Evolutionary conservation across 2,797 vertebrate genomes (phyloP).

Genomic region (Sebastes hubbsi): DNA sequence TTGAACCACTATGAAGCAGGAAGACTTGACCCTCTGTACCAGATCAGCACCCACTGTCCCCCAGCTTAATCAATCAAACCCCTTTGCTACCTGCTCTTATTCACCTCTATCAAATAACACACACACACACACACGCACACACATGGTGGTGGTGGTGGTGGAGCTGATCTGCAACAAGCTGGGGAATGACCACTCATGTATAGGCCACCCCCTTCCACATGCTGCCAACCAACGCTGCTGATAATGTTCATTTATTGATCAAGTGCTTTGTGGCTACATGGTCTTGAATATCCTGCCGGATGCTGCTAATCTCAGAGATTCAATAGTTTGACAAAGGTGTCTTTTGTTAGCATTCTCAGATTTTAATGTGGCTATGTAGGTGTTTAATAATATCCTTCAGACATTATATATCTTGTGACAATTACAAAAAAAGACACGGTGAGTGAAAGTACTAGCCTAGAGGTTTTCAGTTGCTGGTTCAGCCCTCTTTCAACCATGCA

Average conservation of each 20-base stretch:
- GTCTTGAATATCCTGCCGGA: conserved; percentile 6
- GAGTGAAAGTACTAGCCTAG: not conserved
- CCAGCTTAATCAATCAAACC: not conserved
- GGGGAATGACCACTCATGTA: conserved; percentile 24
- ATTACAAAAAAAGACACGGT: not conserved
- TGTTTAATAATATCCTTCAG: not conserved
- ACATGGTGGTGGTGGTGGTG: not conserved
- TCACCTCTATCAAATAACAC: not conserved
- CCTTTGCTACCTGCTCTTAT: not conserved
- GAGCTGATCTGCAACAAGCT: conserved; percentile 29
- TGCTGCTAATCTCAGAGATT: not conserved
- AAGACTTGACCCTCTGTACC: not conserved
- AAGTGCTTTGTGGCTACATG: not conserved
- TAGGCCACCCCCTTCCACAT: conserved; percentile 2
- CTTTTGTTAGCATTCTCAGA: not conserved
- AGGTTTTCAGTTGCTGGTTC: conserved; percentile 15
- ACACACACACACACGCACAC: not conserved
- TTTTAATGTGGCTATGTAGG: not conserved
- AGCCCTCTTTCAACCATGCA: not conserved
- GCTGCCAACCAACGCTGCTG: not conserved
- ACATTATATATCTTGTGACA: not conserved
- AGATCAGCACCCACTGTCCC: not conserved
- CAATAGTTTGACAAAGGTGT: conserved; percentile 13
- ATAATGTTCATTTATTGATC: conserved; percentile 16
- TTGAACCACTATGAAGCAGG: not conserved